Base-by-base conservation (phyloP, 2,888 invertebrate species). In the Noctua janthina region DNA sequence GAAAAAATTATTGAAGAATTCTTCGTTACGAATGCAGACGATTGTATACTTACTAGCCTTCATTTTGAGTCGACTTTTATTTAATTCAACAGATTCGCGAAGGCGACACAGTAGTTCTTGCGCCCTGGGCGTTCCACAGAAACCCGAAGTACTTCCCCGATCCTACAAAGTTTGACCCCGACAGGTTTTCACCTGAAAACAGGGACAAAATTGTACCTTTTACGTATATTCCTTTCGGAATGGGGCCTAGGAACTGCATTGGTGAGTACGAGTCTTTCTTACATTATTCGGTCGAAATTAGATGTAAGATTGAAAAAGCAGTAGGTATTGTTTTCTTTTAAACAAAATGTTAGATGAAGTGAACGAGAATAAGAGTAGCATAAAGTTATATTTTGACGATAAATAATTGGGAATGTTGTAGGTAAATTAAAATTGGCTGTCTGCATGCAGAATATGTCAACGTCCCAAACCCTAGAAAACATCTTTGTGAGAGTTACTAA, bases 211-310 rank as follows among this genome's bases (percentile, higher is more conserved):
- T 94, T n/a, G 82, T 89, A 17, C 91, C 93, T 0, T 91, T 89
- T 54, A 86, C 93, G 0, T 95, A 93, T 74, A 81, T 92, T 68
- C 94, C 95, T 11, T 94, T 95, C 74, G 94, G 95, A 43, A n/a
- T 88, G 56, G 95, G 95, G 2, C 94, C 94, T 2, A 90, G 95
- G 76, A 94, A 93, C 82, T 95, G 95, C 82, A 93, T 95, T n/a
- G 95, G 94, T 94, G 82, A 91, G 91, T 80, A 10, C 15, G 29
- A 64, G 2, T 35, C 17, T 66, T 43, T 29, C 8, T 15, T 20
- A 35, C 2, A 20, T 15, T 0, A 74, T 64, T 77, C 23, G 17
- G 10, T n/a, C 10, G 35, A 20, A 20, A 66, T 35, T 35, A 15
- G 29, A 62, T 62, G 11, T 46, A 11, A 49, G 2, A 49, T 49